Conservation (phyloP, 2,113 vertebrate genomes). For the Pristiophorus japonicus region DNA sequence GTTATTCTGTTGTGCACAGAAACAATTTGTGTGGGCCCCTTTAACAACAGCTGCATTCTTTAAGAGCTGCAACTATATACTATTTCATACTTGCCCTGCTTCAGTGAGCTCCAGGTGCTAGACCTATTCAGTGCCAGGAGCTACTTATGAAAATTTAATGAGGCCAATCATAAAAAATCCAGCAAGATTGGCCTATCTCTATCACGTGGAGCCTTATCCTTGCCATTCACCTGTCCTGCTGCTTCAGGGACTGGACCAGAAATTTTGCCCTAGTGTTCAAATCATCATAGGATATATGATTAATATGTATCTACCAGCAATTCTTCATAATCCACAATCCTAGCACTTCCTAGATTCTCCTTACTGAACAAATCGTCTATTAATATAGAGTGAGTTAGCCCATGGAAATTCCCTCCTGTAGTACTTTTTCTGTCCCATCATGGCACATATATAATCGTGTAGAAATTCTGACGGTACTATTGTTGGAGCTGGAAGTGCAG, state of each 20-base stretch:
- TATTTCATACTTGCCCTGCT: background rate
- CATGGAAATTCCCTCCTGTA: background rate
- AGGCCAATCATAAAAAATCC: background rate
- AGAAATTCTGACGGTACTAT: background rate
- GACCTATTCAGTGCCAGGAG: background rate
- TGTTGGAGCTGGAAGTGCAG: background rate
- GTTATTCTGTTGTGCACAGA: background rate
- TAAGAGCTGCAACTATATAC: background rate
- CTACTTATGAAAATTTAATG: background rate
- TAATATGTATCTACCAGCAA: background rate
- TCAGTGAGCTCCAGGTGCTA: background rate
- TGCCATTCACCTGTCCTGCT: background rate
- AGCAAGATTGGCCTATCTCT: background rate
- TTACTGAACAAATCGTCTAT: background rate
- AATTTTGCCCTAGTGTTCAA: background rate
- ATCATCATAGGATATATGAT: background rate
- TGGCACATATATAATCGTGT: background rate
- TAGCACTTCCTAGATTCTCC: background rate
- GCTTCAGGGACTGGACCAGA: background rate
- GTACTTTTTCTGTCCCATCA: background rate
- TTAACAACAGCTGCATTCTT: background rate
- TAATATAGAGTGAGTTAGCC: background rate
- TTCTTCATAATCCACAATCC: background rate
- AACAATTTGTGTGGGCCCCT: background rate
- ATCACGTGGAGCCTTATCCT: background rate